phyloP scores from a whole-genome alignment of 2,113 vertebrate genomes.

The Chamaea fasciata region DNA sequence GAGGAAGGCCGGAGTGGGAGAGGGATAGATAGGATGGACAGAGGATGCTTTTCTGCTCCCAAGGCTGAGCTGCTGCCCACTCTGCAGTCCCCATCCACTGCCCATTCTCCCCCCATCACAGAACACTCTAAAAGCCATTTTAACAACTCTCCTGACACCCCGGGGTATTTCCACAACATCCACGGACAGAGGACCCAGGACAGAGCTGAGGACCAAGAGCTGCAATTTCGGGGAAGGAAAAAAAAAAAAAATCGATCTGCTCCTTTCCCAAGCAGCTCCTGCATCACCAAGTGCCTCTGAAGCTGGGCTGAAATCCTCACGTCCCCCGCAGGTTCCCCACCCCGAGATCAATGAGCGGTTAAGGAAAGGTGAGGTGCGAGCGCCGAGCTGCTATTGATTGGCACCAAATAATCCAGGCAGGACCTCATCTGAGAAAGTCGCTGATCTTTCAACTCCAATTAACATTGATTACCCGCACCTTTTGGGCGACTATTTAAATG shows the following conservation, averaged over 20 bases:
- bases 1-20: neutral
- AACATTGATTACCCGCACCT: conserved; percentile 55
- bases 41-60: neutral
- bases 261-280: neutral
- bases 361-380: conserved; percentile 61
- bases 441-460: conserved; percentile 59
- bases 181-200: rapidly evolving
- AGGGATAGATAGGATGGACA: neutral
- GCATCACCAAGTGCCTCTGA: neutral
- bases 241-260: neutral
- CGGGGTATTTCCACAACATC: neutral
- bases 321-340: neutral
- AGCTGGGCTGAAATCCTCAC: neutral
- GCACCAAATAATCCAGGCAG: conserved; percentile 56
- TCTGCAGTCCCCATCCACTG: neutral
- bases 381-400: conserved; percentile 34
- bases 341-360: neutral
- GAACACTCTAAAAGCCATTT: neutral
- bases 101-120: neutral
- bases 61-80: neutral
- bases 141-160: neutral
- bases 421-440: conserved; percentile 44
- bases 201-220: neutral
- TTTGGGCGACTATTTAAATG: conserved; percentile 44
- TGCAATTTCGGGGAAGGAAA: rapidly evolving